Evolutionary conservation across 2,797 vertebrate genomes (phyloP).

Genomic region (Xerus rutilus): DNA sequence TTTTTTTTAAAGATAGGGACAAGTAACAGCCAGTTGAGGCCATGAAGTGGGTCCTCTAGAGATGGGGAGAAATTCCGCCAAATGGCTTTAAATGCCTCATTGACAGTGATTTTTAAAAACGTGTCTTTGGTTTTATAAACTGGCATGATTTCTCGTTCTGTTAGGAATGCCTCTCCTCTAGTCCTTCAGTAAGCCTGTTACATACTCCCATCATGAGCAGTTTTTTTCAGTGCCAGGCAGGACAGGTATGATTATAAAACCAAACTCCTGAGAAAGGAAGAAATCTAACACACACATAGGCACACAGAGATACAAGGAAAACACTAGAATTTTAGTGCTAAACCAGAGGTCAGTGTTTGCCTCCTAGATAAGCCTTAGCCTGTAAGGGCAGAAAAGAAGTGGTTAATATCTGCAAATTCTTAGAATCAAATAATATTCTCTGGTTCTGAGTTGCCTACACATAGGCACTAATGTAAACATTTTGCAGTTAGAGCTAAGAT

Average conservation of each 20-base stretch:
- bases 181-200: background rate
- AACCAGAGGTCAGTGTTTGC: slow-evolving; percentile 2
- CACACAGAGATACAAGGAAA: background rate
- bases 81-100: background rate
- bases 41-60: background rate
- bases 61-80: background rate
- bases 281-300: background rate
- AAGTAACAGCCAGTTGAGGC: background rate
- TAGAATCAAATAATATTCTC: slow-evolving; percentile 64
- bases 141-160: background rate
- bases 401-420: slow-evolving; percentile 60
- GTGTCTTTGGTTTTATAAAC: background rate
- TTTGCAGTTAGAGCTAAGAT: slow-evolving; percentile 52
- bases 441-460: slow-evolving; percentile 53
- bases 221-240: slow-evolving; percentile 93
- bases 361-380: slow-evolving; percentile 4
- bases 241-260: slow-evolving; percentile 93
- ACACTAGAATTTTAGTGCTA: slow-evolving; percentile 48
- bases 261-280: slow-evolving; percentile 91
- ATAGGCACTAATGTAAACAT: slow-evolving; percentile 55
- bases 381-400: slow-evolving; percentile 40
- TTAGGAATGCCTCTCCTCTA: background rate
- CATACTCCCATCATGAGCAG: background rate
- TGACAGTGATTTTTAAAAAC: background rate
- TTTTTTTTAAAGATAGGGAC: background rate